Conservation (phyloP, 2,797 vertebrate species). For the Mormyrops boulengeri region DNA sequence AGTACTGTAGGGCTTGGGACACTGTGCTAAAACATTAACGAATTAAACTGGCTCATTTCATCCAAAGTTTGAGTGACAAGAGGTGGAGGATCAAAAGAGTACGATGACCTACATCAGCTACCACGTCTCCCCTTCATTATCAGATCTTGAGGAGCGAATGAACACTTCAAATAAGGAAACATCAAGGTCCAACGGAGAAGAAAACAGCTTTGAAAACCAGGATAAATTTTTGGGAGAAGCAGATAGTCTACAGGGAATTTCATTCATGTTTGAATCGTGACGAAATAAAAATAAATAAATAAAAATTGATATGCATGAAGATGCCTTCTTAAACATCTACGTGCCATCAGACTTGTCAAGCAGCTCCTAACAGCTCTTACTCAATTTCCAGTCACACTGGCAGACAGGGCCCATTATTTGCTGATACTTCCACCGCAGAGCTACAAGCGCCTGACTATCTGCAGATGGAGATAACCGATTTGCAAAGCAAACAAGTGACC, state of each 20-base stretch:
- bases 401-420: not conserved
- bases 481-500: conserved; percentile 2
- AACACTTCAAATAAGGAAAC: not conserved
- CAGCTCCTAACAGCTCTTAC: not conserved
- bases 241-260: not conserved
- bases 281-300: not conserved
- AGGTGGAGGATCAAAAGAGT: not conserved
- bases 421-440: not conserved
- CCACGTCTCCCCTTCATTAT: not conserved
- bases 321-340: not conserved
- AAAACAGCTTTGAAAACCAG: conserved; percentile 3
- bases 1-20: too few relatives aligned
- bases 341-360: not conserved
- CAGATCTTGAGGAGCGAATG: not conserved
- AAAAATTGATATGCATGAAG: not conserved
- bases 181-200: not conserved
- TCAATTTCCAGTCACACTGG: not conserved
- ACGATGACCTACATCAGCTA: not conserved
- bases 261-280: not conserved
- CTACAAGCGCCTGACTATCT: not conserved
- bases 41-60: not conserved
- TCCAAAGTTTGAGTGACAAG: not conserved
- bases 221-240: not conserved
- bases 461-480: conserved; percentile 2
- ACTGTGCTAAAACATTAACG: not conserved